phyloP scores from a whole-genome alignment of 2,797 vertebrate species.

The Scolopax bukidnonensis region DNA sequence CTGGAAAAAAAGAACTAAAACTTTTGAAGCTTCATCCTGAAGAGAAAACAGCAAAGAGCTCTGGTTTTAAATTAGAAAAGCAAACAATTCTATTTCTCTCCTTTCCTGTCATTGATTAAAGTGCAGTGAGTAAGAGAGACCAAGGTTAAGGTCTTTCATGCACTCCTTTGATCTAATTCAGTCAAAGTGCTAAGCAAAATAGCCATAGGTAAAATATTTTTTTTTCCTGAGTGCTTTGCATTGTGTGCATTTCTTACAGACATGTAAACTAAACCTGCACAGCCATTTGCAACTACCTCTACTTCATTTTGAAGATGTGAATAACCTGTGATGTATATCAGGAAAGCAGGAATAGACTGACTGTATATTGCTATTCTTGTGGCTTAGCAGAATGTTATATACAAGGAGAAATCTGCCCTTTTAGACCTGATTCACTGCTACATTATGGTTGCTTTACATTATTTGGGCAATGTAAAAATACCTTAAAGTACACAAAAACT shows the following conservation, averaged over 20 bases:
- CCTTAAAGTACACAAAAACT: neutral
- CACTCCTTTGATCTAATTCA: slow-evolving; percentile 16
- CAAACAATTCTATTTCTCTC: neutral
- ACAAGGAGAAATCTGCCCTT: neutral
- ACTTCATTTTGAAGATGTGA: neutral
- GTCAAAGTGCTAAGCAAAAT: slow-evolving; percentile 17
- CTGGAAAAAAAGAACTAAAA: neutral
- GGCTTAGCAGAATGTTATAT: neutral
- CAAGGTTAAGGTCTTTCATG: slow-evolving; percentile 27
- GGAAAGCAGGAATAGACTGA: neutral
- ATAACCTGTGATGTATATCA: neutral
- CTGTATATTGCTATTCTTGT: neutral
- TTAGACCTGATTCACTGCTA: neutral
- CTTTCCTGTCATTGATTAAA: slow-evolving; percentile 6
- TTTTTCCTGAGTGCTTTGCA: slow-evolving; percentile 6
- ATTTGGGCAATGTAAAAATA: neutral
- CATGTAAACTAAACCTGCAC: neutral
- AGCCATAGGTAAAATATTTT: neutral
- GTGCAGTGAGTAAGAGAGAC: neutral
- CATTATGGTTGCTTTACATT: neutral
- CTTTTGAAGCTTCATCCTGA: neutral
- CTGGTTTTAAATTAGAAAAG: neutral
- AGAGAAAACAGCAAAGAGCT: neutral
- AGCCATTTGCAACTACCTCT: neutral
- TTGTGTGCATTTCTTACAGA: neutral